Percentiles rank a stretch among this genome's conserved stretches.
phyloP scores from a whole-genome alignment of 2,888 invertebrate species.

The Saturnia japonica region DNA sequence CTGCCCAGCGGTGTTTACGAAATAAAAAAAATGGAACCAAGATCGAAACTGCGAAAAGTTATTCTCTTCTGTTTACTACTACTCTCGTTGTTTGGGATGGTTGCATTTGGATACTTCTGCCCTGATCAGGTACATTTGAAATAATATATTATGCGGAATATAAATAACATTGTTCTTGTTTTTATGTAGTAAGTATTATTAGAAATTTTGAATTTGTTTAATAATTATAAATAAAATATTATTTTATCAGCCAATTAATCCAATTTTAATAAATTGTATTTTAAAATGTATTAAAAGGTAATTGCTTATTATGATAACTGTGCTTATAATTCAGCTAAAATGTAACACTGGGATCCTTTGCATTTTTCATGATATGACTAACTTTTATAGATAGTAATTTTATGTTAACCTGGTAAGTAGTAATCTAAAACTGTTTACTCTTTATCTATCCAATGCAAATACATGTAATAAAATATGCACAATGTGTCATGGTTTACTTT shows the following conservation, averaged over 20 bases:
- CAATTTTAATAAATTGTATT: neutral
- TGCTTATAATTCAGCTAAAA: neutral
- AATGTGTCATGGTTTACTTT: neutral
- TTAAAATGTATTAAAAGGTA: neutral
- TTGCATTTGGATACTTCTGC: conserved; percentile 95
- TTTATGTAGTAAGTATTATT: neutral
- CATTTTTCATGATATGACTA: neutral
- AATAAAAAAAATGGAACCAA: conserved; percentile 93
- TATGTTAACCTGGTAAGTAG: conserved; percentile 2
- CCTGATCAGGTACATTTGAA: conserved; percentile 87
- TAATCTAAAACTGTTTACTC: neutral
- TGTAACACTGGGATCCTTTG: neutral
- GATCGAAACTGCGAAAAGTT: conserved; percentile 90
- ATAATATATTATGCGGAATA: neutral
- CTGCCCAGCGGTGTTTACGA: conserved; percentile 90
- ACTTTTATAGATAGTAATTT: neutral
- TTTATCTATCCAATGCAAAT: neutral
- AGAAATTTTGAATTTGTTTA: neutral
- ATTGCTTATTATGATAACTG: neutral
- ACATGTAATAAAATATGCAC: neutral
- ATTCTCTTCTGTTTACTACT: conserved; percentile 91
- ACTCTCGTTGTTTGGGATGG: conserved; percentile 89
- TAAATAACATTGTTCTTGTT: neutral
- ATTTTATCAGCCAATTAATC: neutral
- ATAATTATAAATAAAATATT: neutral